Base-by-base conservation (phyloP, 2,888 invertebrate genomes). In the Andrena haemorrhoa region DNA sequence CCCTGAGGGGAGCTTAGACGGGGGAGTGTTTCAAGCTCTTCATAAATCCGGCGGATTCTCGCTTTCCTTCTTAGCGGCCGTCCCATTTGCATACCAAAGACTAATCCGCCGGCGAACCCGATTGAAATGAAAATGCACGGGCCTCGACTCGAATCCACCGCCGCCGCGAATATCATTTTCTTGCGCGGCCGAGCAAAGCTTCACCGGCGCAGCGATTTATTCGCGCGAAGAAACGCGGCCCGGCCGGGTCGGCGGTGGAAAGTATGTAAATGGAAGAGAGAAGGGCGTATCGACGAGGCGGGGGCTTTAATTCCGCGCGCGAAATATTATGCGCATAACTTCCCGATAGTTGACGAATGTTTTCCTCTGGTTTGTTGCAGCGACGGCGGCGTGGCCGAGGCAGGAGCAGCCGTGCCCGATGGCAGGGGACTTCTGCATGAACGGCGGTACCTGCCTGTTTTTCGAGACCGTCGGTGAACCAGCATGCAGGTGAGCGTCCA, bases 361-460 rank as follows among this genome's bases (percentile, higher is more conserved):
- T 86, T 82, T 80, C 82, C 79, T 83, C 76, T 88, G 47, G 71
- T 89, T 85, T 88, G 84, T 94, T 94, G 61, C 93, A 94, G 94
- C 95, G 90, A 94, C 95, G 92, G 94, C 94, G 83, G 93, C 94
- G 88, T 96, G 96, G 94, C 95, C 95, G 84, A 94, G 95, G 90
- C 94, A 95, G 93, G 96, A 96, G 89, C 95, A 95, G 86, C 95
- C 96, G 85, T 96, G 96, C 94, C 96, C 96, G 82, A 96, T 96
- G 95, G 94, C 95, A 88, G 95, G 96, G 88, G 96, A 96, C 89
- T 98, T 96, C 94, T 98, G 98, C 95, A 96, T 97, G 94, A 98
- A 98, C 94, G 97, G 97, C 92, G 98, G 98, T 93, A 97, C 96
- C 88, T 98, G 98, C 95, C 96, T 96, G 94, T 96, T 96, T 94